These are phyloP conservation scores for Jaculus jaculus DNA, from an alignment of 2,113 vertebrate species.

Conservation along the genomic window DNA sequence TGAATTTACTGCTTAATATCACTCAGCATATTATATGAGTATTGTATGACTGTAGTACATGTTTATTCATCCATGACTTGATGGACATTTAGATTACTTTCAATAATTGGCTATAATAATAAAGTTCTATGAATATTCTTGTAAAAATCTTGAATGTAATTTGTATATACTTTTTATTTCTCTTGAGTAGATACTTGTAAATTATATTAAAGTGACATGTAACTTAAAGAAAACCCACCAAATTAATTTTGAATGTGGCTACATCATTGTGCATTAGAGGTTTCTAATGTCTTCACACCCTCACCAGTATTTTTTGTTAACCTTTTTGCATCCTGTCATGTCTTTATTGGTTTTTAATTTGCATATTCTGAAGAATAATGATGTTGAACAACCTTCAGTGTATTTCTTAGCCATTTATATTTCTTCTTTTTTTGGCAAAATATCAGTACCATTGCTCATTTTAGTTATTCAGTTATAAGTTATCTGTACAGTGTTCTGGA, in stretches of 20 bases:
- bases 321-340: background rate
- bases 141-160: background rate
- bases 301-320: background rate
- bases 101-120: background rate
- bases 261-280: background rate
- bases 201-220: background rate
- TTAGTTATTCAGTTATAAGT: background rate
- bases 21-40: background rate
- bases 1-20: background rate
- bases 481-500: background rate
- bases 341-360: background rate
- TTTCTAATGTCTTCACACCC: background rate
- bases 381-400: too few species aligned
- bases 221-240: background rate
- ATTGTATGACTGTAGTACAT: background rate
- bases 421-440: too few species aligned
- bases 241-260: background rate
- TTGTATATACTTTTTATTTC: background rate
- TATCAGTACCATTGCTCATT: background rate
- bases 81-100: background rate
- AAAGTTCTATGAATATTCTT: background rate
- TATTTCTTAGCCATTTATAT: too few species aligned
- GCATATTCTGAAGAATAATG: background rate
- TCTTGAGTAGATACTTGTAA: background rate
- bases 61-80: background rate